A percentile compares a stretch with the other conserved stretches of the same genome.
Evolutionary conservation across 2,888 invertebrate species (phyloP).

Genomic region (Ennomos quercinarius): DNA sequence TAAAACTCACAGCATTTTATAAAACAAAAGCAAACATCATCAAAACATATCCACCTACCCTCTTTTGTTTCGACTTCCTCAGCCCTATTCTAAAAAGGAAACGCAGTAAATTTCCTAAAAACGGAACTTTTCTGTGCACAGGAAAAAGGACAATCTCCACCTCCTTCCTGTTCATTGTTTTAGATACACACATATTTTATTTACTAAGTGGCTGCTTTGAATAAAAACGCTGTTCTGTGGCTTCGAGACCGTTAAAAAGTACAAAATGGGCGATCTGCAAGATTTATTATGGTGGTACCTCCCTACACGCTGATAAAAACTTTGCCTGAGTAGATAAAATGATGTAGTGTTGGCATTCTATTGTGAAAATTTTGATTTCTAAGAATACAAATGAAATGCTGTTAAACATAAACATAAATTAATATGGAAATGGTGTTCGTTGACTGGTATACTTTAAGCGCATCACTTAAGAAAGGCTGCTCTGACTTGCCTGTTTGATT

Average conservation of each 20-base stretch:
- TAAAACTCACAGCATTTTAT: neutral
- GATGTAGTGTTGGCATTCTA: neutral
- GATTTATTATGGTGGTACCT: slow-evolving; percentile 61
- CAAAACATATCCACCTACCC: slow-evolving; percentile 5
- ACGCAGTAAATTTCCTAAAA: slow-evolving; percentile 32
- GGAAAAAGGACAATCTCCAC: slow-evolving; percentile 70
- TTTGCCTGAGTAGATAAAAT: slow-evolving; percentile 7
- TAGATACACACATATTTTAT: slow-evolving; percentile 81
- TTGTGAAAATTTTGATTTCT: neutral
- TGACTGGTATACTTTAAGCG: too few species aligned
- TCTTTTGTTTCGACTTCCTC: slow-evolving; percentile 6
- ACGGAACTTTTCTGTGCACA: slow-evolving; percentile 56
- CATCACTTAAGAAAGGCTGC: too few species aligned
- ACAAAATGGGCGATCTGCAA: slow-evolving; percentile 60
- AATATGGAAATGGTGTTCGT: too few species aligned
- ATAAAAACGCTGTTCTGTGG: slow-evolving; percentile 80
- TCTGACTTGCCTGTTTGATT: too few species aligned
- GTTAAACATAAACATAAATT: too few species aligned
- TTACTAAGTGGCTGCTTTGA: slow-evolving; percentile 83
- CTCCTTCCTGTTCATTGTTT: slow-evolving; percentile 78
- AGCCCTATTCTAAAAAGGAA: slow-evolving; percentile 9
- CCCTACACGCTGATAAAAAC: slow-evolving; percentile 12
- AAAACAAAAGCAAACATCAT: slow-evolving; percentile 5
- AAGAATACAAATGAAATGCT: too few species aligned
- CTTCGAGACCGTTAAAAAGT: slow-evolving; percentile 72